These are phyloP conservation scores for Sceloporus tristichus DNA, from an alignment of 2,113 vertebrate species.

Conservation along the genomic window DNA sequence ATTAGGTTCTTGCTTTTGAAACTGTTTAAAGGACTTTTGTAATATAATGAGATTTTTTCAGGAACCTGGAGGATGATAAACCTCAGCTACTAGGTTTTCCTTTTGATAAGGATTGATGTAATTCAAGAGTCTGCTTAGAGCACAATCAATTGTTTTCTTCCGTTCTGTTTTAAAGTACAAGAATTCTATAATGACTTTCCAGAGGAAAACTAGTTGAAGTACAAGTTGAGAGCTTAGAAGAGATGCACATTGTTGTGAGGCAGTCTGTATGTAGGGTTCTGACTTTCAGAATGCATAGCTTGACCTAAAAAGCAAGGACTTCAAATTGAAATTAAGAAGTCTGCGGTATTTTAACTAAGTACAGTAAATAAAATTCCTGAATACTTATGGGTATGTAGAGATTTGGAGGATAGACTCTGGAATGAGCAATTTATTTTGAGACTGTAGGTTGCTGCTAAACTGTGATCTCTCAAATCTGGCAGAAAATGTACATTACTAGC, in stretches of 20 bases:
- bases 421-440: not conserved
- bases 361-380: accelerated
- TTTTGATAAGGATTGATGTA: not conserved
- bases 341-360: not conserved
- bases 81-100: not conserved
- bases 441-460: not conserved
- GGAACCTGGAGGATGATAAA: not conserved
- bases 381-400: slow-evolving; percentile 11
- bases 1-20: not conserved
- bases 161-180: too few relatives aligned
- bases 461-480: not conserved
- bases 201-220: too few relatives aligned
- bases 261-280: not conserved
- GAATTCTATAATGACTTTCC: too few relatives aligned
- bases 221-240: not conserved
- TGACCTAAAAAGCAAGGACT: not conserved
- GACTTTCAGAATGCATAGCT: not conserved
- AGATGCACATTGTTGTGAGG: not conserved
- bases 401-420: not conserved
- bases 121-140: too few relatives aligned
- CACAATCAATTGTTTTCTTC: too few relatives aligned
- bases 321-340: not conserved
- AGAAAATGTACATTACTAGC: not conserved
- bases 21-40: not conserved
- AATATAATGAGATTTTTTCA: not conserved